Evolutionary conservation across 2,888 invertebrate genomes (phyloP), one percentile per base, ranked within the genome.

Genomic region (Tachina grossa): DNA sequence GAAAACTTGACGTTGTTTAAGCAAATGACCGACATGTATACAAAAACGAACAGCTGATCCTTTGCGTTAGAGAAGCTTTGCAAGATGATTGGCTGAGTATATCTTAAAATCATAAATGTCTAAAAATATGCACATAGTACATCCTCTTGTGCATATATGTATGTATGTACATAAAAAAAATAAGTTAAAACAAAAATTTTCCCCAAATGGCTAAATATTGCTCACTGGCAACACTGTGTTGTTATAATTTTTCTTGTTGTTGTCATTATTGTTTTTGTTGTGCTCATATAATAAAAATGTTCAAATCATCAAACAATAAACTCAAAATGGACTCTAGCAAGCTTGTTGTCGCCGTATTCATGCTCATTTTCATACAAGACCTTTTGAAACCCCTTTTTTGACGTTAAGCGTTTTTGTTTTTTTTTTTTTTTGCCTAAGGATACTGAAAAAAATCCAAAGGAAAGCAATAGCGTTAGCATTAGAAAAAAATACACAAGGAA

Each of bases 241-340:
- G 14, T 41, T 59, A 53, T 43, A 66, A 74, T 59, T 65, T 57
- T 16, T 31, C 45, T 65, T 79, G 68, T 57, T 59, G 13, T 14
- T 68, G 61, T 53, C 22, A 43, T 69, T 72, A 47, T 74, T 80
- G 76, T 77, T 77, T 68, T 84, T 84, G 76, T 77, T 77, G 76
- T 69, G 19, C 55, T 63, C 72, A 74, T 78, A 78, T 78, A 83
- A 85, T 83, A 85, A 85, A 87, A 86, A 91, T 91, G 90, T 91
- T 91, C 91, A 92, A 92, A 92, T 92, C 92, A 92, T 92, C 92
- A 92, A 92, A 92, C 92, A 92, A 92, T 92, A 92, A 92, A 92
- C 92, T 92, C 92, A 91, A 92, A 92, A 92, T 92, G 91, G 92
- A 92, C 92, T 92, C 91, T 92, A 89, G 90, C 90, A 83, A 85